Evolutionary conservation across 2,797 vertebrate genomes (phyloP).

Genomic region (Eremophila alpestris): DNA sequence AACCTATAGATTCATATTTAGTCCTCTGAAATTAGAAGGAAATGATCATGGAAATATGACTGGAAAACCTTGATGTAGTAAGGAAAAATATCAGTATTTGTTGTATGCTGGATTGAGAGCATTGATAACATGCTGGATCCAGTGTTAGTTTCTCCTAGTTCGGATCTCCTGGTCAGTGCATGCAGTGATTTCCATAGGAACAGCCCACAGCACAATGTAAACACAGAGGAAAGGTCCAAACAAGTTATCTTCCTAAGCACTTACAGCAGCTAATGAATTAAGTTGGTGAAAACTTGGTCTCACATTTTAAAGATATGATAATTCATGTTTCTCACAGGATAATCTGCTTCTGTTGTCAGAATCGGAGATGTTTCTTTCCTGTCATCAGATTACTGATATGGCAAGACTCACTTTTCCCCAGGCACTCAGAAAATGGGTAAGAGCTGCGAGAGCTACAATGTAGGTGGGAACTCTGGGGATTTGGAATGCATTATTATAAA

Average conservation of each 20-base stretch:
- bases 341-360: slow-evolving; percentile 14
- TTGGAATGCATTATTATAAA: slow-evolving; percentile 42
- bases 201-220: neutral
- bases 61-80: neutral
- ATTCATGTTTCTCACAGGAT: neutral
- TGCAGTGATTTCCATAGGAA: neutral
- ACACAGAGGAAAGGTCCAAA: neutral
- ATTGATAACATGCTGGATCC: neutral
- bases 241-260: neutral
- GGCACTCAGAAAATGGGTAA: neutral
- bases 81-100: neutral
- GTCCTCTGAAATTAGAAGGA: neutral
- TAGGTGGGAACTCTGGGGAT: slow-evolving; percentile 20
- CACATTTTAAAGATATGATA: neutral
- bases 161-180: neutral
- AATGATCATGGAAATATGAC: neutral
- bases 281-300: neutral
- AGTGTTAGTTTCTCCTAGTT: neutral
- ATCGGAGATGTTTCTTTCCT: neutral
- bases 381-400: neutral
- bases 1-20: neutral
- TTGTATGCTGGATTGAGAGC: neutral
- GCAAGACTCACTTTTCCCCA: neutral
- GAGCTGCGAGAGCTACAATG: neutral
- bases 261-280: neutral